Base-by-base conservation (phyloP, 2,113 vertebrate genomes). In the Hippopotamus amphibius region DNA sequence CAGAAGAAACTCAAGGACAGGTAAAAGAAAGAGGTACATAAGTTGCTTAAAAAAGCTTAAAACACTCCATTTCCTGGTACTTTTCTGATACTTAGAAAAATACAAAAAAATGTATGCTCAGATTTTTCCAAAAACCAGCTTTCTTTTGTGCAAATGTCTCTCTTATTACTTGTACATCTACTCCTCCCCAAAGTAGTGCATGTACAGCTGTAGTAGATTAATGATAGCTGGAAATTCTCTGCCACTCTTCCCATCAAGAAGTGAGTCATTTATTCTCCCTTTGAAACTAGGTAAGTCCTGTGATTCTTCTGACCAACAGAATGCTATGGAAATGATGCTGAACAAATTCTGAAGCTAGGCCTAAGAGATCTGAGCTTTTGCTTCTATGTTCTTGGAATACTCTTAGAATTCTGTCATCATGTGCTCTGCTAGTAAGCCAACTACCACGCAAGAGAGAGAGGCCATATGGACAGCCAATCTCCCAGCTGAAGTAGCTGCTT, bases 41-140 rank as follows among this genome's bases (percentile, higher is more conserved):
- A 50, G 37, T 5, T 71, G 7, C 53, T 88, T 63, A 46, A 12
- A 72, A 82, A 93, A 84, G 24, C 59, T 30, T 69, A 69, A 77
- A 11, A n/a, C 30, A 87, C 9, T 46, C 7, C 30, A 26, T 69
- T 92, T 41, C 46, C n/a, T 61, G 9, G 14, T 37, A 77, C 33
- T 71, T 82, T 74, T 87, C 57, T 85, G 12, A 77, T 30, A 53
- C 33, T 88, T 37, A 90, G 15, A 97, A 65, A 95, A 89, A 97
- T 5, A 93, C 26, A 88, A 6, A 77, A 93, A 85, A 90, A 3
- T 82, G 16, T 30, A 82, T 3, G 5, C 37, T 63, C 61, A 50
- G 7, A 14, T 88, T 77, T 77, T 81, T 81, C 82, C 65, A 43
- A 0, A 33, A 72, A 92, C 72, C 41, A 80, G 53, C 61, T 80